Percentiles rank a stretch among this genome's conserved stretches.
Conservation (phyloP, 2,888 invertebrate genomes). For the Tetragnatha montana region DNA sequence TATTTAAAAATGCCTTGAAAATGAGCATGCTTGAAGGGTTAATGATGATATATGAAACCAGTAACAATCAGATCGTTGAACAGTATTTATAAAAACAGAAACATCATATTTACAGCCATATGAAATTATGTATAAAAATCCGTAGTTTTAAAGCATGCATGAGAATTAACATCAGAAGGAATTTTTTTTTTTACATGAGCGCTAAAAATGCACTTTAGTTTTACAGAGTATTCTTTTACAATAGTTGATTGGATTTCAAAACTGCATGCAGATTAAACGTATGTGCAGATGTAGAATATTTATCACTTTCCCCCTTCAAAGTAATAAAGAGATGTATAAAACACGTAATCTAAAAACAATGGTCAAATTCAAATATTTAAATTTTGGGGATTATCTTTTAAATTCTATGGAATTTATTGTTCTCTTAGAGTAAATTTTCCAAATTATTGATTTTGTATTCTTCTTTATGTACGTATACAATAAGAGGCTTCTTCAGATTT, state of each 20-base stretch:
- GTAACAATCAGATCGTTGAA: neutral
- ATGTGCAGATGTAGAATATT: neutral
- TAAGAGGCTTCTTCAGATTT: too few relatives aligned
- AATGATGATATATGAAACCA: neutral
- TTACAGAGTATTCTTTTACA: neutral
- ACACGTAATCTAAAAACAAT: too few relatives aligned
- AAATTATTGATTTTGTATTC: too few relatives aligned
- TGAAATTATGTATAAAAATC: neutral
- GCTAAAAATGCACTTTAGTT: neutral
- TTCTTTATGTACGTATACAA: too few relatives aligned
- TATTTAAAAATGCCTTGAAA: constrained; percentile 41
- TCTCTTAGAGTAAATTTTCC: too few relatives aligned
- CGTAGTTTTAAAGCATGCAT: neutral
- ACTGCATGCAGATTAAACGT: neutral
- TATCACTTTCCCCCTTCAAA: neutral
- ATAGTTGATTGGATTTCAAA: neutral
- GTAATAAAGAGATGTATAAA: too few relatives aligned
- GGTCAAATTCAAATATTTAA: too few relatives aligned
- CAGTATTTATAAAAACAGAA: neutral
- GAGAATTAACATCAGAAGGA: neutral
- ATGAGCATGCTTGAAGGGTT: constrained; percentile 29
- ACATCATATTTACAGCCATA: neutral
- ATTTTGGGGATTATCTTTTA: too few relatives aligned
- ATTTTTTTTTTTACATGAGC: neutral
- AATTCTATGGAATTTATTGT: too few relatives aligned